Evolutionary conservation across 2,888 invertebrate species (phyloP).

Genomic region (Pristionchus arcanus): DNA sequence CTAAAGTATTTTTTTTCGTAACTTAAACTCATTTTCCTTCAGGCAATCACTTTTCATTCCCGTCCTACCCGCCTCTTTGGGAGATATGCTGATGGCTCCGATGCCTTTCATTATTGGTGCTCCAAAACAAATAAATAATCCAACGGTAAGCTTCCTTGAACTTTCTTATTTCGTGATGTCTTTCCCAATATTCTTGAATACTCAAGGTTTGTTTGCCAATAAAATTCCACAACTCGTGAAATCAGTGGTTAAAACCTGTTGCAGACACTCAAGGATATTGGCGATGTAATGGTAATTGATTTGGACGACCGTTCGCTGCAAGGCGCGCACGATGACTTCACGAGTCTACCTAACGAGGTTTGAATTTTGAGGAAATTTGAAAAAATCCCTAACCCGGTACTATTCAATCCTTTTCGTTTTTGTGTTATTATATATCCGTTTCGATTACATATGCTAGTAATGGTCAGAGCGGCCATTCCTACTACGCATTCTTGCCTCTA

Average conservation of each 20-base stretch:
- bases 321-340: slow-evolving; percentile 92
- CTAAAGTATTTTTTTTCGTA: neutral
- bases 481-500: neutral
- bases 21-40: neutral
- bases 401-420: too few relatives aligned
- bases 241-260: neutral
- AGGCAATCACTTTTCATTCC: slow-evolving; percentile 71
- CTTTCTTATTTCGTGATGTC: too few relatives aligned
- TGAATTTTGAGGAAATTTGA: neutral
- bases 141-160: slow-evolving; percentile 80
- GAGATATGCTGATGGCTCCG: slow-evolving; percentile 85
- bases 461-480: too few relatives aligned
- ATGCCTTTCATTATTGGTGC: slow-evolving; percentile 99
- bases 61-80: slow-evolving; percentile 62
- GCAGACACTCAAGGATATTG: slow-evolving; percentile 85
- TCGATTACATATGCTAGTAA: too few relatives aligned
- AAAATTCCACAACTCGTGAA: neutral
- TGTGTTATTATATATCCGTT: too few relatives aligned
- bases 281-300: slow-evolving; percentile 94
- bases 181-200: too few relatives aligned
- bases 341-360: slow-evolving; percentile 91
- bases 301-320: slow-evolving; percentile 91
- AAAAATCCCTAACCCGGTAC: too few relatives aligned
- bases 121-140: slow-evolving; percentile 88
- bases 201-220: neutral